phyloP scores from a whole-genome alignment of 2,797 vertebrate genomes.

The Bothrops alternatus region DNA sequence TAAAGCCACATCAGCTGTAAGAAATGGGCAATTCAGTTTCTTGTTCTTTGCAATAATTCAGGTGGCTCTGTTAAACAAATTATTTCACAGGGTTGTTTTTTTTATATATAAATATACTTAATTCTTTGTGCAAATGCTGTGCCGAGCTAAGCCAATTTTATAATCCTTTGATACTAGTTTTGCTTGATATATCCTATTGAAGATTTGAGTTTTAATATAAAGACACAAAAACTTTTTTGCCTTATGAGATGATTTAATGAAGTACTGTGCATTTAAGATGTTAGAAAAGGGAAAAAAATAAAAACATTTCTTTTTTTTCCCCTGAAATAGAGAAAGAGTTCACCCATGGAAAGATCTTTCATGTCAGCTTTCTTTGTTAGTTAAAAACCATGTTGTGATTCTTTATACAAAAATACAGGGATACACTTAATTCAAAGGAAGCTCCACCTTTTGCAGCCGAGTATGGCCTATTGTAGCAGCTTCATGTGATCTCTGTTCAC shows the following conservation, averaged over 20 bases:
- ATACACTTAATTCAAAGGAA: background rate
- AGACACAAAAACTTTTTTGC: background rate
- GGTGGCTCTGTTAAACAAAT: background rate
- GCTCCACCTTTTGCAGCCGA: rapidly evolving
- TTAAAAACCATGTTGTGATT: background rate
- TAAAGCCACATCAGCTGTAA: background rate
- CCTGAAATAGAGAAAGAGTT: background rate
- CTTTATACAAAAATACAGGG: background rate
- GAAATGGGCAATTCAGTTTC: background rate
- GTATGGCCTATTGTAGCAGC: background rate
- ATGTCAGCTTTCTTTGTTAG: background rate
- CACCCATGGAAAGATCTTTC: background rate
- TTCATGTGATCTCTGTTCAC: background rate
- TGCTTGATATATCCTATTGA: background rate
- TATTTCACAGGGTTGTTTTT: background rate
- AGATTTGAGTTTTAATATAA: background rate
- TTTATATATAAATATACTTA: background rate
- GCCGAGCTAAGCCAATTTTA: background rate
- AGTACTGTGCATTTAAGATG: background rate
- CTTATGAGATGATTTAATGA: background rate
- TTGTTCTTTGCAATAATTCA: background rate
- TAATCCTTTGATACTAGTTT: background rate
- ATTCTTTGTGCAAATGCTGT: background rate
- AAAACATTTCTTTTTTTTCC: background rate
- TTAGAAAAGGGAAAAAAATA: background rate